Conservation (phyloP, 2,797 vertebrate species). For the Siniperca scherzeri region DNA sequence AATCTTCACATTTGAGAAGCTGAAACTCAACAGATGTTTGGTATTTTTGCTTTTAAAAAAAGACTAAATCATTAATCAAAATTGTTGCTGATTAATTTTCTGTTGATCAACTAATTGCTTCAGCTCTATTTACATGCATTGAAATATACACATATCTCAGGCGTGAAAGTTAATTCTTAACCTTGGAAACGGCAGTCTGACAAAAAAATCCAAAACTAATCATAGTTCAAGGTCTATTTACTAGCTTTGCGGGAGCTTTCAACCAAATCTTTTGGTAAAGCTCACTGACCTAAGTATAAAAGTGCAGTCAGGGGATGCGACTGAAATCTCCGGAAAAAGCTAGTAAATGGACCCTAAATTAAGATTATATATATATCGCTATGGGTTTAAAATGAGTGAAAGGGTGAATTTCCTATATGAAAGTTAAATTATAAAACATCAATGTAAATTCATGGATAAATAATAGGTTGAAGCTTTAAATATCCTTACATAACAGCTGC, state of each 20-base stretch:
- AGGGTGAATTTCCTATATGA: not conserved
- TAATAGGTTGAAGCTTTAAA: constrained; percentile 1
- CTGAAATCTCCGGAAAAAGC: not conserved
- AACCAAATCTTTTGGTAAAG: not conserved
- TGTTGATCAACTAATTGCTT: not conserved
- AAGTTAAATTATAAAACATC: not conserved
- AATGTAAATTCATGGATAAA: constrained; percentile 3
- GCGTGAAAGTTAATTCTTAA: not conserved
- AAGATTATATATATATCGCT: not conserved
- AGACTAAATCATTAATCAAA: not conserved
- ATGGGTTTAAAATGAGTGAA: not conserved
- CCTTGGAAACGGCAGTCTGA: not conserved
- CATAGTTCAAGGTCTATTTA: not conserved
- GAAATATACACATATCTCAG: not conserved
- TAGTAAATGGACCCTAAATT: not conserved
- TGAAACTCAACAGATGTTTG: not conserved
- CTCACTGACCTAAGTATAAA: not conserved
- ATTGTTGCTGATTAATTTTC: not conserved
- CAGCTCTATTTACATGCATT: not conserved
- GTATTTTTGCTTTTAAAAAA: not conserved
- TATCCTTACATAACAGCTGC: constrained; percentile 18
- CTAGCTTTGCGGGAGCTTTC: too few species aligned
- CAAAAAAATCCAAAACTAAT: not conserved
- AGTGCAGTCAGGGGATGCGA: not conserved
- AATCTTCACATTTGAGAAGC: not conserved